These are phyloP conservation scores for Zaprionus davidi DNA, from an alignment of 1,140 invertebrate genomes.

Conservation along the genomic window DNA sequence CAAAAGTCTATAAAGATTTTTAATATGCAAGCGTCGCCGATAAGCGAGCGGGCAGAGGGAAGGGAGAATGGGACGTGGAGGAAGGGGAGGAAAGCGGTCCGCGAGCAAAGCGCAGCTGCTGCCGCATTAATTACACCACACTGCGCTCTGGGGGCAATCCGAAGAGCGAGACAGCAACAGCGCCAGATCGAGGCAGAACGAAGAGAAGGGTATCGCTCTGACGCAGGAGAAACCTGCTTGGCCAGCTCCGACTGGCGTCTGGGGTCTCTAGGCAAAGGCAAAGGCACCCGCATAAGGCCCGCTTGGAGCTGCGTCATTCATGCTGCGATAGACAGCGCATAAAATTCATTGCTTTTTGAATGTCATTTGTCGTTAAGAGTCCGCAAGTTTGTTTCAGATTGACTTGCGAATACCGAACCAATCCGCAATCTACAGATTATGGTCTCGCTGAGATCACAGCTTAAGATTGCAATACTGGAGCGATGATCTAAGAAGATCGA, in stretches of 20 bases:
- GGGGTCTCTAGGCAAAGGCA: constrained; percentile 37
- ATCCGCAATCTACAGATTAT: constrained; percentile 24
- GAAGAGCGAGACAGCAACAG: background rate
- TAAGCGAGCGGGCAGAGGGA: constrained; percentile 40
- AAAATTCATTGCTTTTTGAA: constrained; percentile 75
- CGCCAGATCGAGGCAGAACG: background rate
- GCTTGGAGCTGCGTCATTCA: constrained; percentile 44
- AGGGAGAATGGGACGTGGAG: background rate
- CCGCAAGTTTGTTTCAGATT: constrained; percentile 64
- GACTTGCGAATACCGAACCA: constrained; percentile 36
- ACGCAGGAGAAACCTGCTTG: constrained; percentile 63
- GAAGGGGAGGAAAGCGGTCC: constrained; percentile 7
- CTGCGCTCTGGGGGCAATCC: constrained; percentile 33
- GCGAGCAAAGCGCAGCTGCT: constrained; percentile 75
- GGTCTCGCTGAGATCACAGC: constrained; percentile 10
- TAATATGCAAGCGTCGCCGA: constrained; percentile 72
- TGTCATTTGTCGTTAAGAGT: constrained; percentile 77
- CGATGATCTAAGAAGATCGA: background rate
- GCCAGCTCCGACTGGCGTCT: constrained; percentile 35
- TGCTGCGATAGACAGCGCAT: constrained; percentile 59
- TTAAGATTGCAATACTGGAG: constrained; percentile 8
- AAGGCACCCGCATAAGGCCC: constrained; percentile 71
- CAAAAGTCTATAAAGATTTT: constrained; percentile 82
- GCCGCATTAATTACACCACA: constrained; percentile 78
- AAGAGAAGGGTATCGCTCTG: background rate